Base-by-base conservation (phyloP, 2,797 vertebrate genomes). In the Neosilurus hyrtlii region DNA sequence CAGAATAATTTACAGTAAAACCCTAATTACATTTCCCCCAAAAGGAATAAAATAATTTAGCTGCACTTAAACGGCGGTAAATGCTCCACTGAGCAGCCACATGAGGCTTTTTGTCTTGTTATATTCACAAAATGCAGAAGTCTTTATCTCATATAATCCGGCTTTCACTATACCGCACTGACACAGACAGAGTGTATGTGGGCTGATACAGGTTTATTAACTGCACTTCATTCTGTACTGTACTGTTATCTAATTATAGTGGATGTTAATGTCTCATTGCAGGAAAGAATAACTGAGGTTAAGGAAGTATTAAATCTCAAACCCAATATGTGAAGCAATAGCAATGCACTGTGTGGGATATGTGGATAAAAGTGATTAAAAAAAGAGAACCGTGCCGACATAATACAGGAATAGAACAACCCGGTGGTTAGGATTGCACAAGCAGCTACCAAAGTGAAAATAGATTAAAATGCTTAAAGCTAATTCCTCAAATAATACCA, bases 401-500 rank as follows among this genome's bases (percentile, higher is more conserved):
- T 20, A 52, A 65, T 30, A 78, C 61, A 18, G n/a, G 52, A 78
- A 65, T 65, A 78, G 76, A 65, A 78, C 11, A 78, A 51, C 59
- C n/a, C 30, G 4, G 59, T 78, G 75, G 59, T 62, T 63, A 78
- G 59, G 63, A 81, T 86, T 81, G 79, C 84, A 82, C 73, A 72
- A 61, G 35, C 56, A 78, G 70, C 65, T 68, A 65, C 65, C 61
- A 79, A 62, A 62, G 56, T 59, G 63, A 72, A 78, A 87, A 74
- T 82, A 81, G 20, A 76, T 43, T 10, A 82, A 15, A 78, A 66
- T n/a, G 61, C 57, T 74, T 51, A 61, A 81, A 86, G 80, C 35
- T 63, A 75, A 85, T 82, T 82, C 82, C 51, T 66, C 10, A 71
- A 80, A 74, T 72, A 77, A 76, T 75, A 82, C 79, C 62, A 85